These are phyloP conservation scores for Nasonia oneida DNA, from an alignment of 2,888 invertebrate genomes.

Conservation along the genomic window DNA sequence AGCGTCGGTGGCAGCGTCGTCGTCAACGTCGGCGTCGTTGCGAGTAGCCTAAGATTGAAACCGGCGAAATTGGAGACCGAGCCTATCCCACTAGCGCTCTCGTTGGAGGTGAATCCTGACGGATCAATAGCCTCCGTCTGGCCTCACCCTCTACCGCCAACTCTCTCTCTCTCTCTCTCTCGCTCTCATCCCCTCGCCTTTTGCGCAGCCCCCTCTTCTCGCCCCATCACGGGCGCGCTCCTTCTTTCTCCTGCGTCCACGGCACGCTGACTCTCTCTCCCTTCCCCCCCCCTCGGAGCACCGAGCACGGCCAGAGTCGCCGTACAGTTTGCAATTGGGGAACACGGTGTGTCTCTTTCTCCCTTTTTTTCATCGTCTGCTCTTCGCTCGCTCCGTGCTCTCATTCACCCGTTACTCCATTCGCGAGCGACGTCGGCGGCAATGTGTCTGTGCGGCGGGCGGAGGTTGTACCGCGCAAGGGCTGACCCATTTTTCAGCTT, in stretches of 20 bases:
- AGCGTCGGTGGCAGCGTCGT: constrained; percentile 14
- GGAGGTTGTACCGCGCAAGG: neutral
- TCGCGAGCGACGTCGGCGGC: constrained; percentile 1
- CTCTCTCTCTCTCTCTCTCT: neutral
- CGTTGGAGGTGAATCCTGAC: constrained; percentile 73
- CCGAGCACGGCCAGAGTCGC: neutral
- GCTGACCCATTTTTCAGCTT: constrained; percentile 62
- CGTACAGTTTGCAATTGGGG: constrained; percentile 29
- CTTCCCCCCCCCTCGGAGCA: neutral
- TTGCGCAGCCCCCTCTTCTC: constrained; percentile 72
- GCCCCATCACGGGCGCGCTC: constrained; percentile 73
- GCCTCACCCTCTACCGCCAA: constrained; percentile 74
- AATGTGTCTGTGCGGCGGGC: neutral
- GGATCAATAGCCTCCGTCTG: constrained; percentile 78
- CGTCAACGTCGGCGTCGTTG: constrained; percentile 13
- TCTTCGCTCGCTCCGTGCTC: neutral
- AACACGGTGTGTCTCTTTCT: constrained; percentile 6
- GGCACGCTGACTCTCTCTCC: neutral
- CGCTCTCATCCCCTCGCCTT: neutral
- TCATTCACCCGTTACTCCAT: constrained; percentile 39
- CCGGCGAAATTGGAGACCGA: constrained; percentile 71
- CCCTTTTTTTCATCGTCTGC: neutral
- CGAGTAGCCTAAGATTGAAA: constrained; percentile 52
- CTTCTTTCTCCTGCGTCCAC: constrained; percentile 4
- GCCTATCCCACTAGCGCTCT: constrained; percentile 75